Evolutionary conservation across 2,797 vertebrate genomes (phyloP).

Genomic region (Balearica regulorum): DNA sequence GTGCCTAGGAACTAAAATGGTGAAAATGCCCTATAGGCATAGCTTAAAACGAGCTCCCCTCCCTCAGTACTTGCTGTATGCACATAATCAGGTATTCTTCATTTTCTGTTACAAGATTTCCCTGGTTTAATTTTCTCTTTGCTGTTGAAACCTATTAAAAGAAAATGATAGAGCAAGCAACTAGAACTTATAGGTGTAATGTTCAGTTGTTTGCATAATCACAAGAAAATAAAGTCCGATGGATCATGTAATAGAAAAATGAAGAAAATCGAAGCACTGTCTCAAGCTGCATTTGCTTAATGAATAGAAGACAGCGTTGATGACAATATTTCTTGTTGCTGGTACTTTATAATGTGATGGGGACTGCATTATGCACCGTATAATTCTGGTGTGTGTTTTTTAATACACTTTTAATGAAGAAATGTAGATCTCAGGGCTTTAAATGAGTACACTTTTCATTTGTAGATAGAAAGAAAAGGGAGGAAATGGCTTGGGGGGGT

Average conservation of each 20-base stretch:
- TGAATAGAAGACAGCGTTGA: not conserved
- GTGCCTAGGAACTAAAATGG: not conserved
- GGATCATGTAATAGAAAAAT: slow-evolving; percentile 29
- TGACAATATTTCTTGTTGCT: not conserved
- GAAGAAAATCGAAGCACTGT: not conserved
- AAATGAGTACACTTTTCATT: not conserved
- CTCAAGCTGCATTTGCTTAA: not conserved
- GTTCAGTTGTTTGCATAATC: slow-evolving; percentile 11
- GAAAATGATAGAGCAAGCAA: slow-evolving; percentile 18
- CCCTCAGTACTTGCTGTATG: not conserved
- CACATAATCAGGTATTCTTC: not conserved
- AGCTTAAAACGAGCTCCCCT: not conserved
- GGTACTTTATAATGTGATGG: not conserved
- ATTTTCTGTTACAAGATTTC: slow-evolving; percentile 6
- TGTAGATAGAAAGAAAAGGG: not conserved
- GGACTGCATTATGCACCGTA: not conserved
- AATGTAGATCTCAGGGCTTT: not conserved
- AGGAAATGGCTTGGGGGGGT: not conserved
- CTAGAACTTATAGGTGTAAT: slow-evolving; percentile 10
- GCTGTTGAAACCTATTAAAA: slow-evolving; percentile 44
- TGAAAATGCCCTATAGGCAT: not conserved
- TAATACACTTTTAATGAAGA: slow-evolving; percentile 1
- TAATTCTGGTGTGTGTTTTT: not conserved
- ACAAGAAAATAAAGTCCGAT: slow-evolving; percentile 4
- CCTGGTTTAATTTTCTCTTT: slow-evolving; percentile 35